Evolutionary conservation across 1,140 invertebrate genomes (phyloP).

Genomic region (Sminthurinus signatus): DNA sequence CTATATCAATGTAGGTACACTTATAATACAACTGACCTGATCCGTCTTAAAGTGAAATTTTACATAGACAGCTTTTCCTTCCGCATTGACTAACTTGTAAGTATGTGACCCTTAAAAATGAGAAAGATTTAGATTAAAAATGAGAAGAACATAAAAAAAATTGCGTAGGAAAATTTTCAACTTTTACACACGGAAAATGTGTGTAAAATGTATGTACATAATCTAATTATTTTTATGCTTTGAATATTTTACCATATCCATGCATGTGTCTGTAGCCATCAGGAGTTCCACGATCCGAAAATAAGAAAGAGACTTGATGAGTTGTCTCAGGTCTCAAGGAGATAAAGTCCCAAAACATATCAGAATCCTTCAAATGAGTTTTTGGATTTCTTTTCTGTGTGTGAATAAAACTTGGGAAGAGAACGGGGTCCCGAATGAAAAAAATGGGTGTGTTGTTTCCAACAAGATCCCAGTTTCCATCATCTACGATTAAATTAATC

Average conservation of each 20-base stretch:
- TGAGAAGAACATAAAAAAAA: no score
- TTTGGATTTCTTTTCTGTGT: conserved; percentile 65
- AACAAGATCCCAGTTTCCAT: conserved; percentile 68
- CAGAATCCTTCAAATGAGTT: conserved; percentile 56
- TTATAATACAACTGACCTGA: no score
- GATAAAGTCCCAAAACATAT: conserved; percentile 56
- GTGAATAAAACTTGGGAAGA: conserved; percentile 59
- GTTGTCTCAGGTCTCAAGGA: conserved; percentile 54
- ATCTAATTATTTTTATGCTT: no score
- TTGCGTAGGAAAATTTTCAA: no score
- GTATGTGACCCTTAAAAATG: no score
- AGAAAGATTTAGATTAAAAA: no score
- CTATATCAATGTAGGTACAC: no score
- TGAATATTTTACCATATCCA: no score
- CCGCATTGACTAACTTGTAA: conserved; percentile 60
- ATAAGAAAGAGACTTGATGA: conserved; percentile 64
- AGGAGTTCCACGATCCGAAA: conserved; percentile 54
- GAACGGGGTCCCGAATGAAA: conserved; percentile 61
- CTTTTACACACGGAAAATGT: no score
- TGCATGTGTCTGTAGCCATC: conserved; percentile 58
- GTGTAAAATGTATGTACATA: no score
- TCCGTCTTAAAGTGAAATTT: conserved; percentile 61
- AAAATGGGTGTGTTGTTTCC: conserved; percentile 70
- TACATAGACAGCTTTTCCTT: conserved; percentile 54
- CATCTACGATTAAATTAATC: no score